These are phyloP conservation scores for Eurois occulta DNA, from an alignment of 2,888 invertebrate species.

Conservation along the genomic window DNA sequence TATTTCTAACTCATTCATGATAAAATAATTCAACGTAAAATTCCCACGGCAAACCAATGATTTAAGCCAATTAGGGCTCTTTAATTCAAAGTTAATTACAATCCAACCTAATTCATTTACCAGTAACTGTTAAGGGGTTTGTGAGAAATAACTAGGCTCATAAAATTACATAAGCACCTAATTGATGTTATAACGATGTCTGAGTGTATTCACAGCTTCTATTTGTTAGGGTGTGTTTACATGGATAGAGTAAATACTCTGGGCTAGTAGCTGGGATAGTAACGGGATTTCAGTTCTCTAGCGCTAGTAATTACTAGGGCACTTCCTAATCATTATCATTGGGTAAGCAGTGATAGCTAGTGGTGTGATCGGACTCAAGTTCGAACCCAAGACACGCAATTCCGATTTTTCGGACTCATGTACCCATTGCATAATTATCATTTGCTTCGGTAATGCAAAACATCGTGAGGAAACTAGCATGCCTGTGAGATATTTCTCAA, in stretches of 20 bases:
- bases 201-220: slow-evolving; percentile 11
- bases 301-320: not conserved
- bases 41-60: slow-evolving; percentile 25
- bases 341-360: too few species aligned
- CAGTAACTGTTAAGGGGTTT: slow-evolving; percentile 14
- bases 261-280: not conserved
- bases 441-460: too few species aligned
- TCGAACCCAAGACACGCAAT: too few species aligned
- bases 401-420: too few species aligned
- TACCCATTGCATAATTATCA: too few species aligned
- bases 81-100: slow-evolving; percentile 38
- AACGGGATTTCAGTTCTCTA: not conserved
- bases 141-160: slow-evolving; percentile 34
- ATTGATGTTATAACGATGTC: slow-evolving; percentile 36
- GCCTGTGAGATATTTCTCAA: too few species aligned
- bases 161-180: slow-evolving; percentile 51
- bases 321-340: not conserved
- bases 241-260: not conserved
- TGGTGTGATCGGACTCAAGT: too few species aligned
- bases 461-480: too few species aligned
- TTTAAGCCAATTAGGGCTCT: slow-evolving; percentile 20
- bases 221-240: slow-evolving; percentile 7
- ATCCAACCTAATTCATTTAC: slow-evolving; percentile 24
- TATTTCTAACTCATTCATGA: slow-evolving; percentile 3
- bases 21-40: not conserved